phyloP scores from a whole-genome alignment of 2,888 invertebrate species.

The Gortyna flavago region DNA sequence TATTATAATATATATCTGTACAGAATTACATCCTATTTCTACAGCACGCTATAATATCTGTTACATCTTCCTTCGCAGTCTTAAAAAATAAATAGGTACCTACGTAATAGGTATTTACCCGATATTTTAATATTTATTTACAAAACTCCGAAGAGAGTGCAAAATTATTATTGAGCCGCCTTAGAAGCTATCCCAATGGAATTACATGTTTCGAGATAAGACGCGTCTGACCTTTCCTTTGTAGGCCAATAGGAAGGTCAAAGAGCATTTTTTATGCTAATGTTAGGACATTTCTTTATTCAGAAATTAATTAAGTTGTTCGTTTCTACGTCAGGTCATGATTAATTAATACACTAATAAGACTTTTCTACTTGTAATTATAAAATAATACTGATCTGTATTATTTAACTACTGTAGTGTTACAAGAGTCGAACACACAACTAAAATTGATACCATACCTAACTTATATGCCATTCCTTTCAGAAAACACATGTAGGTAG shows the following conservation, averaged over 20 bases:
- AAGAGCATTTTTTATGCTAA: slow-evolving; percentile 53
- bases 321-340: slow-evolving; percentile 22
- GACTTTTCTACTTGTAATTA: slow-evolving; percentile 18
- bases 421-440: background rate
- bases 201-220: slow-evolving; percentile 58
- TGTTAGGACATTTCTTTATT: slow-evolving; percentile 41
- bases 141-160: slow-evolving; percentile 26
- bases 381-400: background rate
- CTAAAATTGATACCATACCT: background rate
- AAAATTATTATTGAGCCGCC: slow-evolving; percentile 51
- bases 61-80: background rate
- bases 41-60: background rate
- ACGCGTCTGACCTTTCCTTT: slow-evolving; percentile 54
- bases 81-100: slow-evolving; percentile 20
- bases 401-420: background rate
- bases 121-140: slow-evolving; percentile 46
- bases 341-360: slow-evolving; percentile 46
- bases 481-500: background rate
- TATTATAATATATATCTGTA: too few species aligned
- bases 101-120: slow-evolving; percentile 15
- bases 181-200: slow-evolving; percentile 50
- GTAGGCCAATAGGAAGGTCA: slow-evolving; percentile 46
- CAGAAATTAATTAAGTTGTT: slow-evolving; percentile 52
- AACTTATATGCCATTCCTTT: background rate
- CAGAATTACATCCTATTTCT: background rate